phyloP scores from a whole-genome alignment of 2,888 invertebrate species.

The Dimorphilus gyrociliatus region DNA sequence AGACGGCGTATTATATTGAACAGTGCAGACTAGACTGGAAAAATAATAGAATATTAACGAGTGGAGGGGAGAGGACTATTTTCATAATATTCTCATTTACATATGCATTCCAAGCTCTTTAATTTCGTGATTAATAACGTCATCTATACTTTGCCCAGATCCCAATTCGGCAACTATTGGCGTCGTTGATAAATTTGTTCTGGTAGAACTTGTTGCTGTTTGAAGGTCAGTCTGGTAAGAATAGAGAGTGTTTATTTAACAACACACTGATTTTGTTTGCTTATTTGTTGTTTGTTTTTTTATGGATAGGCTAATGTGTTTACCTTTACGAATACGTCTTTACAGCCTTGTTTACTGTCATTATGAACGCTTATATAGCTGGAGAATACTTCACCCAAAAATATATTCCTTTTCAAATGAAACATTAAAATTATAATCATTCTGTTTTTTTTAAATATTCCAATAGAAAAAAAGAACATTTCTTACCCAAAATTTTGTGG shows the following conservation, averaged over 20 bases:
- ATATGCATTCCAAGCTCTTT: constrained; percentile 96
- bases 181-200: constrained; percentile 60
- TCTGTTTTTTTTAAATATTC: not conserved
- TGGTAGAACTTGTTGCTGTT: constrained; percentile 70
- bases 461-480: constrained; percentile 2
- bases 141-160: constrained; percentile 72
- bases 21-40: constrained; percentile 78
- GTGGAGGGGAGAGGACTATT: too few relatives aligned
- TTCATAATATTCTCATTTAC: constrained; percentile 43
- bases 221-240: constrained; percentile 64
- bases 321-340: constrained; percentile 65
- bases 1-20: constrained; percentile 61
- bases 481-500: constrained; percentile 86
- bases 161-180: constrained; percentile 44
- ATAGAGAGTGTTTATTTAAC: not conserved
- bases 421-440: not conserved
- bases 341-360: constrained; percentile 66
- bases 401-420: constrained; percentile 57
- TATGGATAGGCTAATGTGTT: constrained; percentile 13
- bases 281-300: not conserved
- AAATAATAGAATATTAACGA: constrained; percentile 5
- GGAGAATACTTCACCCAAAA: constrained; percentile 92
- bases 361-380: constrained; percentile 94
- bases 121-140: constrained; percentile 96
- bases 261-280: constrained; percentile 1